Evolutionary conservation across 2,797 vertebrate species (phyloP).

Genomic region (Serranus cabrilla): DNA sequence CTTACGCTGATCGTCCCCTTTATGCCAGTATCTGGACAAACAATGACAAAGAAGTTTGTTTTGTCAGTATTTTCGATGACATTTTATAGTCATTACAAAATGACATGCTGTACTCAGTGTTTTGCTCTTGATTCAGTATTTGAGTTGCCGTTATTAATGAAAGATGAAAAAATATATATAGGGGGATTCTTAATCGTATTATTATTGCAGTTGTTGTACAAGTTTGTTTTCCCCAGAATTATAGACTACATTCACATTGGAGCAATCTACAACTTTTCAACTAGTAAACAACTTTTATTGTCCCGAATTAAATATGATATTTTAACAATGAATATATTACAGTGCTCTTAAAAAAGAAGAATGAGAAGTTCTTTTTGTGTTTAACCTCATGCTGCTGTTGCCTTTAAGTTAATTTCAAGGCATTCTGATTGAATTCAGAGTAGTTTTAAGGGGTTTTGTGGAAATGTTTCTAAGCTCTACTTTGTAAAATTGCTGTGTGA

Average conservation of each 20-base stretch:
- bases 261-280: neutral
- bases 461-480: neutral
- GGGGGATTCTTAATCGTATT: too few species aligned
- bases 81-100: too few species aligned
- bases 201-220: too few species aligned
- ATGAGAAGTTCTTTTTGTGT: neutral
- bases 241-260: neutral
- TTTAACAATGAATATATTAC: neutral
- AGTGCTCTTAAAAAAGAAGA: neutral
- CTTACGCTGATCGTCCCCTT: too few species aligned
- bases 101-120: too few species aligned
- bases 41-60: too few species aligned
- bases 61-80: too few species aligned
- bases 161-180: too few species aligned
- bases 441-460: neutral
- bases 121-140: neutral
- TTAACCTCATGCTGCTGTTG: neutral
- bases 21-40: too few species aligned
- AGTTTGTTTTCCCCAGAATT: too few species aligned
- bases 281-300: neutral
- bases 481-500: neutral
- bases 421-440: conserved; percentile 2
- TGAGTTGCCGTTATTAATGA: neutral
- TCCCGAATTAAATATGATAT: neutral
- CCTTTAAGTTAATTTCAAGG: neutral